A percentile compares a stretch with the other conserved stretches of the same genome.
These are phyloP conservation scores for Plumapathes pennacea DNA, from an alignment of 92 coral and sea anemone genomes.

Conservation along the genomic window DNA sequence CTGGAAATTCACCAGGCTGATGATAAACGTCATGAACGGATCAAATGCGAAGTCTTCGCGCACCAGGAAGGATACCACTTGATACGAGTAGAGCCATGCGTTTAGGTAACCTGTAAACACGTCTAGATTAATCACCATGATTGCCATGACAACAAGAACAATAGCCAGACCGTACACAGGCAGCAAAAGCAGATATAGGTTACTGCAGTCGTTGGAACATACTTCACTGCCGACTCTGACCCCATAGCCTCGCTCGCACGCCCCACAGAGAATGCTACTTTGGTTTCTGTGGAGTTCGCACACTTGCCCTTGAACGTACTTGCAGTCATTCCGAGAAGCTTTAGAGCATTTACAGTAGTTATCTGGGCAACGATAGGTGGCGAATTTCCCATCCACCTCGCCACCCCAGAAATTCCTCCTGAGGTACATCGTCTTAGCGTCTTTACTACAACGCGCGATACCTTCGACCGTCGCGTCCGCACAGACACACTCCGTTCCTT, in stretches of 20 bases:
- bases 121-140: conserved; percentile 64
- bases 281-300: conserved; percentile 60
- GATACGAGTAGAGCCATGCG: conserved; percentile 87
- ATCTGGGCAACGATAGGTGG: conserved; percentile 70
- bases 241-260: conserved; percentile 50
- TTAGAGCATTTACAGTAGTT: conserved; percentile 59
- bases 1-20: conserved; percentile 70
- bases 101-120: conserved; percentile 74
- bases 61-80: conserved; percentile 55
- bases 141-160: conserved; percentile 33
- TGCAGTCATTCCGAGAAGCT: conserved; percentile 44
- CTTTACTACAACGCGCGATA: conserved; percentile 69
- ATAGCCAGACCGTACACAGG: conserved; percentile 16
- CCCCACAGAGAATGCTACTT: conserved; percentile 67
- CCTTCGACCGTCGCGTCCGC: conserved; percentile 36
- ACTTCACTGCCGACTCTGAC: conserved; percentile 42
- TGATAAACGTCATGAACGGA: conserved; percentile 70
- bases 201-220: conserved; percentile 45
- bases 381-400: conserved; percentile 42
- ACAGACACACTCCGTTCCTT: conserved; percentile 61
- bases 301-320: conserved; percentile 38
- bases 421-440: conserved; percentile 60
- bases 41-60: conserved; percentile 67
- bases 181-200: conserved; percentile 16
- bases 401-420: conserved; percentile 89